A percentile compares a stretch with the other conserved stretches of the same genome.
phyloP scores from a whole-genome alignment of 2,888 invertebrate genomes.

The Acrocyrtus sp. region DNA sequence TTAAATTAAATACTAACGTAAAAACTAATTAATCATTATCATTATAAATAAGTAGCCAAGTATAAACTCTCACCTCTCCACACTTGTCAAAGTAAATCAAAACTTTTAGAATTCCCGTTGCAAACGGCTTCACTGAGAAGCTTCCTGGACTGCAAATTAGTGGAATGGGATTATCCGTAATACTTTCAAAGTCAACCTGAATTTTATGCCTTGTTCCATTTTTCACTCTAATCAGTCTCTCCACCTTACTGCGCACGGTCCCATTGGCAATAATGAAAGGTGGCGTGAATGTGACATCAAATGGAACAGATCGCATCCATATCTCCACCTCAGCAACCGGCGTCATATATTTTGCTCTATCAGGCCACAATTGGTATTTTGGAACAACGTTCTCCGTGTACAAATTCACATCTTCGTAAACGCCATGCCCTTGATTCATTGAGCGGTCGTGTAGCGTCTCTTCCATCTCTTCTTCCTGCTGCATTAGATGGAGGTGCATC shows the following conservation, averaged over 20 bases:
- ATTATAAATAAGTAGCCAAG: too few relatives aligned
- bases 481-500: too few relatives aligned
- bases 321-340: slow-evolving; percentile 53
- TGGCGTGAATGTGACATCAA: slow-evolving; percentile 47
- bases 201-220: slow-evolving; percentile 30
- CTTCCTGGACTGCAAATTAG: slow-evolving; percentile 15
- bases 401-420: slow-evolving; percentile 15
- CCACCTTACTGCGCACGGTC: neutral
- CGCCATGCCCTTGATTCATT: slow-evolving; percentile 23
- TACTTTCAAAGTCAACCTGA: slow-evolving; percentile 12
- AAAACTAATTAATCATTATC: neutral
- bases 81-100: slow-evolving; percentile 23
- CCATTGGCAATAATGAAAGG: slow-evolving; percentile 39
- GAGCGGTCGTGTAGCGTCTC: neutral
- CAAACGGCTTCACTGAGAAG: slow-evolving; percentile 18
- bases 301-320: slow-evolving; percentile 49
- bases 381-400: slow-evolving; percentile 16
- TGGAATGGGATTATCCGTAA: slow-evolving; percentile 2
- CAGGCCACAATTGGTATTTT: slow-evolving; percentile 16
- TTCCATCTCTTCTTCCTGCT: too few relatives aligned
- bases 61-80: slow-evolving; percentile 26
- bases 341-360: slow-evolving; percentile 20
- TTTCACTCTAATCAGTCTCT: slow-evolving; percentile 17
- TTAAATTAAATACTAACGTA: neutral
- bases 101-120: slow-evolving; percentile 13